Conservation (phyloP, 2,113 vertebrate genomes). For the Bos javanicus region DNA sequence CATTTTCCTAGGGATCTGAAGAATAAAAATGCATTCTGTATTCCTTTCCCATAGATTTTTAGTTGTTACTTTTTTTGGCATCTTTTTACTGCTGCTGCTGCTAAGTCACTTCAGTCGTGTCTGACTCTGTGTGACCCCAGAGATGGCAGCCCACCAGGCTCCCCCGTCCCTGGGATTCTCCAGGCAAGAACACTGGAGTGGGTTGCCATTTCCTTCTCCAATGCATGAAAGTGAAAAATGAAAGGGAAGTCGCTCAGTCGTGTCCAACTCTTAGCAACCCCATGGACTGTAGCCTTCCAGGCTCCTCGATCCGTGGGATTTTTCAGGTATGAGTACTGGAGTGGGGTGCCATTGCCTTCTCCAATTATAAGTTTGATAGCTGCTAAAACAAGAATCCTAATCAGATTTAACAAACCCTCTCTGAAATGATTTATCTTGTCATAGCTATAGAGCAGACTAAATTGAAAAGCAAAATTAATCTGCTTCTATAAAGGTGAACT, state of each 20-base stretch:
- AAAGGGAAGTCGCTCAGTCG: accelerated
- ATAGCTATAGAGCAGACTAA: constrained; percentile 28
- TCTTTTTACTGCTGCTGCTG: background rate
- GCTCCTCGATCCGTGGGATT: too few species aligned
- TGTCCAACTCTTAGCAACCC: accelerated
- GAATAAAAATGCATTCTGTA: background rate
- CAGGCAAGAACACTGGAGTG: too few species aligned
- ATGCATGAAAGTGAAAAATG: too few species aligned
- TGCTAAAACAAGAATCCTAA: constrained; percentile 40
- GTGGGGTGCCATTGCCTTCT: too few species aligned
- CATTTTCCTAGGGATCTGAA: background rate
- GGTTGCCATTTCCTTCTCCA: too few species aligned
- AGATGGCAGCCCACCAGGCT: too few species aligned
- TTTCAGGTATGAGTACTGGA: too few species aligned
- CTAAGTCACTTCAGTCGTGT: too few species aligned
- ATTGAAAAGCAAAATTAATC: constrained; percentile 56
- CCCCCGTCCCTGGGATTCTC: too few species aligned
- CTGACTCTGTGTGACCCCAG: too few species aligned
- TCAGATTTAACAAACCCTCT: constrained; percentile 38
- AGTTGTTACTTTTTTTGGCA: background rate
- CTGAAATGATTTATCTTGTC: constrained; percentile 48
- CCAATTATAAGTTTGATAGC: background rate
- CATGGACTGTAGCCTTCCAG: too few species aligned
- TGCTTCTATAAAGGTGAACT: constrained; percentile 49
- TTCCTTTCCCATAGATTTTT: background rate